Conservation (phyloP, 2,113 vertebrate species). For the Gnathonemus echidnorhynchus region DNA sequence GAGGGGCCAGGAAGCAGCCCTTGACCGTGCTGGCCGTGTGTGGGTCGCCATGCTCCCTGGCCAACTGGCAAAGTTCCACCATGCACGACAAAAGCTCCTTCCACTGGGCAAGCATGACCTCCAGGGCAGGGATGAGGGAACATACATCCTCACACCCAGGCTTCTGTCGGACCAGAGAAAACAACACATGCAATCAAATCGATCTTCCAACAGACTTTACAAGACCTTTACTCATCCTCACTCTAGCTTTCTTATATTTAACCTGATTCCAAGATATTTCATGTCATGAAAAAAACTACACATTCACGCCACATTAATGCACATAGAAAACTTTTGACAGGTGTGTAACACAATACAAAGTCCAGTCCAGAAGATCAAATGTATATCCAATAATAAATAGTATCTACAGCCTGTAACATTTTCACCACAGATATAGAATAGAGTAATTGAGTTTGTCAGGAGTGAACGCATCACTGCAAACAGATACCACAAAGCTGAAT, state of each 20-base stretch:
- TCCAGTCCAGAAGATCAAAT: background rate
- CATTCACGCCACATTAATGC: background rate
- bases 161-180: constrained; percentile 48
- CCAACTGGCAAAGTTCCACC: constrained; percentile 59
- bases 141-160: constrained; percentile 53
- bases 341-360: background rate
- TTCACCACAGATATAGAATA: background rate
- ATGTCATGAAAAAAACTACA: background rate
- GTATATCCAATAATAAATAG: background rate
- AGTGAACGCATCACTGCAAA: background rate
- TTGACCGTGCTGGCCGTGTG: constrained; percentile 58
- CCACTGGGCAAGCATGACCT: constrained; percentile 57
- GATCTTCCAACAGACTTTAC: background rate
- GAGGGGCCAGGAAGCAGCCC: constrained; percentile 55
- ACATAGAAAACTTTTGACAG: background rate
- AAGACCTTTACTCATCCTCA: background rate
- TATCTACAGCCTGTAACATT: background rate
- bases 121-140: constrained; percentile 55
- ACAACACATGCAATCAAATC: background rate
- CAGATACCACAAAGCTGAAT: background rate
- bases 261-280: background rate
- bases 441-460: background rate
- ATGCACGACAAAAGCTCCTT: constrained; percentile 56
- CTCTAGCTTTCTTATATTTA: background rate
- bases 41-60: constrained; percentile 55